phyloP scores from a whole-genome alignment of 2,797 vertebrate genomes.

The Petrocephalus schoutedeni region DNA sequence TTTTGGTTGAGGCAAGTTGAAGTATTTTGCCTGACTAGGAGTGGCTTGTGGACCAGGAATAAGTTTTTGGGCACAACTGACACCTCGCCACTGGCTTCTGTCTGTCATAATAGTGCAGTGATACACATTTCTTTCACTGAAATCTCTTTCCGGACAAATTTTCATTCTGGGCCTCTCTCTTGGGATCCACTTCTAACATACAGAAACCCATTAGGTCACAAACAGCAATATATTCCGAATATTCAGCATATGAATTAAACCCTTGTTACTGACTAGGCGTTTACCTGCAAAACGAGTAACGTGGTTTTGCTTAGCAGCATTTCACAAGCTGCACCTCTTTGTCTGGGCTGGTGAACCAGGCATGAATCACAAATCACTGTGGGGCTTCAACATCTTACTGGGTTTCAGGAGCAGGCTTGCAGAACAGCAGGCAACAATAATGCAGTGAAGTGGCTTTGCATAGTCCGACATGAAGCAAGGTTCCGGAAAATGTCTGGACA shows the following conservation, averaged over 20 bases:
- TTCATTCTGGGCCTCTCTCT: neutral
- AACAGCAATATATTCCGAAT: neutral
- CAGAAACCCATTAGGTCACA: neutral
- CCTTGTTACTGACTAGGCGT: neutral
- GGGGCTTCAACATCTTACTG: neutral
- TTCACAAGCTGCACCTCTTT: neutral
- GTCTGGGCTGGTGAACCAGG: neutral
- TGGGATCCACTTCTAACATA: neutral
- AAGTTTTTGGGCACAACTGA: neutral
- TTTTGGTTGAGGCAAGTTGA: neutral
- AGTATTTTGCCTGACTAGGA: neutral
- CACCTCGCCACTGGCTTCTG: neutral
- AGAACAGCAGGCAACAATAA: neutral
- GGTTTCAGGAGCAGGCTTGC: neutral
- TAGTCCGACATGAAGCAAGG: neutral
- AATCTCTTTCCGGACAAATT: neutral
- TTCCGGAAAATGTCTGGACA: neutral
- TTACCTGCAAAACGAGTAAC: neutral
- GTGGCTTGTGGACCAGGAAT: neutral
- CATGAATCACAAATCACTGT: neutral
- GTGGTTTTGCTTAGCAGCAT: neutral
- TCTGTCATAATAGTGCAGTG: neutral
- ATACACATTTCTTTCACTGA: neutral
- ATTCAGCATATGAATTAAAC: neutral
- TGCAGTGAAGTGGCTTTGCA: neutral